These are phyloP conservation scores for Esox niger DNA, from an alignment of 2,113 vertebrate genomes.

Conservation along the genomic window DNA sequence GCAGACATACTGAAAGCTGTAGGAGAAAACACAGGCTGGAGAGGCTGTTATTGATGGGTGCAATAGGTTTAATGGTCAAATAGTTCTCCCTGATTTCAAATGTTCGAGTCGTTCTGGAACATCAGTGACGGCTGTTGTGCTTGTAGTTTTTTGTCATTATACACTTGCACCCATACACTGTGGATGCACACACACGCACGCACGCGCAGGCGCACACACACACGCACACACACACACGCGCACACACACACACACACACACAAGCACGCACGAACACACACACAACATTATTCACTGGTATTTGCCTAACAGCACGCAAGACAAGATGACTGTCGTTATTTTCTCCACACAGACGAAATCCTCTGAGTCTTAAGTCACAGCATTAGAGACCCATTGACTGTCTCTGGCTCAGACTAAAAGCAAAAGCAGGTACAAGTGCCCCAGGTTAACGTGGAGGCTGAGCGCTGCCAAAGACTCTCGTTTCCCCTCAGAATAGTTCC, in stretches of 20 bases:
- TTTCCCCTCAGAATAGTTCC: conserved; percentile 22
- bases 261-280: not conserved
- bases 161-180: not conserved
- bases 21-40: conserved; percentile 24
- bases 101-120: not conserved
- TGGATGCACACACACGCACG: not conserved
- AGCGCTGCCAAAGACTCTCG: conserved; percentile 3
- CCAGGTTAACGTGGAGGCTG: conserved; percentile 8
- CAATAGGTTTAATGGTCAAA: not conserved
- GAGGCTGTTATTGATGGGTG: not conserved
- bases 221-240: not conserved
- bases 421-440: conserved; percentile 11
- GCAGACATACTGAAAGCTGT: conserved; percentile 23
- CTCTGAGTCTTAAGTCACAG: not conserved
- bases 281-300: not conserved
- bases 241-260: not conserved
- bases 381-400: not conserved
- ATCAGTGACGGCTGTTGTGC: not conserved
- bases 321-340: not conserved
- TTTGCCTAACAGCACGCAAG: not conserved
- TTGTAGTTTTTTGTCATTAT: not conserved
- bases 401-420: conserved; percentile 6
- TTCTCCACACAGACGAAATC: not conserved
- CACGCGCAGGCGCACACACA: not conserved
- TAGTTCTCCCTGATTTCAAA: not conserved